Base-by-base conservation (phyloP, 1,140 invertebrate species). In the Platorchestia sp. region DNA sequence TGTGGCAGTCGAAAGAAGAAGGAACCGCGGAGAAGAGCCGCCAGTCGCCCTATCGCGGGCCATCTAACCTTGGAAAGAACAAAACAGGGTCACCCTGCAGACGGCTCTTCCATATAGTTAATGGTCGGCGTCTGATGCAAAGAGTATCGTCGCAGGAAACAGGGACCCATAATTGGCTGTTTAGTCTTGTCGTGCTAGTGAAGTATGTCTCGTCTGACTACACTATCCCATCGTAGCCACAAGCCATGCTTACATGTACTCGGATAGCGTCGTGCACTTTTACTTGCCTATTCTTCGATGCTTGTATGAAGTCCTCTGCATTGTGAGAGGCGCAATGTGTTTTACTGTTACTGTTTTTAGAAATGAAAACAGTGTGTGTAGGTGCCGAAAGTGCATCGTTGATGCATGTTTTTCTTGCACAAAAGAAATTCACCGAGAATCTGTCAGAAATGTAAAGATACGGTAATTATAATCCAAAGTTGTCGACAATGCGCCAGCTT, bases 1-100 rank as follows among this genome's bases (percentile, higher is more conserved):
- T 75, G 14, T 75, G 41, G 87, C 19, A 90, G 87, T 43, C 36
- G 87, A 90, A 90, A 45, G 87, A 90, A 90, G 87, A 41, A 90
- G 16, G 19, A 90, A 90, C 87, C 27, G 44, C 87, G 59, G 27
- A 75, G 59, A 75, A 27, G 59, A 75, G 59, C 36, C 59, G 10
- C 7, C 87, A 90, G 87, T 90, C 87, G 3, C 87, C 87, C 7
- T 90, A 90, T 90, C 87, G 44, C 87, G 27, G 87, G 42, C 87
- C 87, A 90, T 90, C 87, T 90, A 90, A 90, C 87, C 87, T 90
- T 90, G 87, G 87, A 45, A 90, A 90, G 87, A 90, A 90, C 27
- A 90, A 90, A 90, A 90, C 87, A 90, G 87, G 87, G 87, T 43
- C 87, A 90, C 87, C 87, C 44, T 41, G 41, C 87, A 90, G 87